Evolutionary conservation across 2,797 vertebrate species (phyloP).

Genomic region (Poecilia velifera): DNA sequence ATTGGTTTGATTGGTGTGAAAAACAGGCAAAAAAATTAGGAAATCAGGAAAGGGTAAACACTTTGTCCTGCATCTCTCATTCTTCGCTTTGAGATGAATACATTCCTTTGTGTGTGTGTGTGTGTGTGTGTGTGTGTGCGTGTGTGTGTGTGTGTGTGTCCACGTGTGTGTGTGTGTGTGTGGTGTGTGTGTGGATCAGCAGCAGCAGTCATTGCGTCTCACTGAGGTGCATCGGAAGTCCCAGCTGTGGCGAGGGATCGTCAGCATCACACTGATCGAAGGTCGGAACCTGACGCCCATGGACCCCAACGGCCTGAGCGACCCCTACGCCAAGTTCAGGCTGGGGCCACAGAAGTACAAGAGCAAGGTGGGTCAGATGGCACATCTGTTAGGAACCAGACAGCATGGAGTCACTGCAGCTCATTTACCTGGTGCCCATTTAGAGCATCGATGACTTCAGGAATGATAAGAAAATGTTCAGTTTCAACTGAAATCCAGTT

Average conservation of each 20-base stretch:
- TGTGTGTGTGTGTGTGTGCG: background rate
- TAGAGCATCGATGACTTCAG: background rate
- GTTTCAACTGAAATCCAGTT: background rate
- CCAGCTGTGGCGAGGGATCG: slow-evolving; percentile 90
- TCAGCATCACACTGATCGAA: slow-evolving; percentile 89
- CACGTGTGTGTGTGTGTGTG: slow-evolving; percentile 7
- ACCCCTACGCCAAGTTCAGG: slow-evolving; percentile 91
- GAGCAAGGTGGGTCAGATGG: slow-evolving; percentile 85
- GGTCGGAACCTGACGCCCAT: slow-evolving; percentile 87
- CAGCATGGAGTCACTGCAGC: background rate
- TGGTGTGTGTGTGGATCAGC: slow-evolving; percentile 66
- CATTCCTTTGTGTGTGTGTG: slow-evolving; percentile 9
- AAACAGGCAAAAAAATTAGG: no score
- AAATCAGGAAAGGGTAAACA: background rate
- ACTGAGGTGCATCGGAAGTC: slow-evolving; percentile 87
- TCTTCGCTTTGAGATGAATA: background rate
- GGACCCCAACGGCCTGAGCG: slow-evolving; percentile 90
- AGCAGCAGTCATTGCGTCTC: slow-evolving; percentile 86
- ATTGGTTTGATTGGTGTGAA: no score
- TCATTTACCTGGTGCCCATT: background rate
- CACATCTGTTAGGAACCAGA: background rate
- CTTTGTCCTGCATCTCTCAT: background rate
- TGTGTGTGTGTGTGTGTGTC: slow-evolving; percentile 11
- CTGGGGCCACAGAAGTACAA: slow-evolving; percentile 91
- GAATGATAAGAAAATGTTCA: background rate